Conservation (phyloP, 2,113 vertebrate species). For the Australoheros scitulus region DNA sequence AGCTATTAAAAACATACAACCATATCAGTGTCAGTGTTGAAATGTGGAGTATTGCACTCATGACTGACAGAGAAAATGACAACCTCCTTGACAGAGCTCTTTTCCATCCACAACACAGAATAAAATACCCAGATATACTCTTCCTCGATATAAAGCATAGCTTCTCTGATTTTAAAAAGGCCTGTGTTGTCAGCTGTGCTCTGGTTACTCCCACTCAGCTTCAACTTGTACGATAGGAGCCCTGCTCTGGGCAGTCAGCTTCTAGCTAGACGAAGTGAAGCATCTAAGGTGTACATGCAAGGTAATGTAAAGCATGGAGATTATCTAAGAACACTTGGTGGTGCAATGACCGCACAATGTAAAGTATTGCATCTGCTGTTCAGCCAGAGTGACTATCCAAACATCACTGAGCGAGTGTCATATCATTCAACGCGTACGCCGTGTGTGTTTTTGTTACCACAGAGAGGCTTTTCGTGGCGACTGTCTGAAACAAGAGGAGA, state of each 20-base stretch:
- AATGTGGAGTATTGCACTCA: conserved; percentile 54
- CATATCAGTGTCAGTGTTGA: conserved; percentile 46
- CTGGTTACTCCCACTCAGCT: conserved; percentile 30
- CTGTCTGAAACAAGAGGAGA: conserved; percentile 2
- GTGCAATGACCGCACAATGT: conserved; percentile 76
- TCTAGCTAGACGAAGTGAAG: conserved; percentile 53
- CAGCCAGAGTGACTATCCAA: conserved; percentile 70
- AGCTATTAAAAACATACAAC: conserved; percentile 39
- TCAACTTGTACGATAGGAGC: conserved; percentile 17
- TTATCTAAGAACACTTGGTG: conserved; percentile 81
- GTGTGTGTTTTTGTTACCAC: conserved; percentile 35
- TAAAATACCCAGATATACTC: conserved; percentile 37
- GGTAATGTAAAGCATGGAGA: conserved; percentile 65
- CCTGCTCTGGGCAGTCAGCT: conserved; percentile 30
- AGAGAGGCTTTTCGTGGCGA: conserved; percentile 35
- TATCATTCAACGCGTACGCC: conserved; percentile 51
- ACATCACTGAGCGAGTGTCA: conserved; percentile 40
- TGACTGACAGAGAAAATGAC: conserved; percentile 55
- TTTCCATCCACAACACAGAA: conserved; percentile 12
- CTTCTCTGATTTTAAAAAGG: conserved; percentile 39
- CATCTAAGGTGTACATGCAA: conserved; percentile 62
- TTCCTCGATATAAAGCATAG: conserved; percentile 14
- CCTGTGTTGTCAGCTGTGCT: conserved; percentile 46
- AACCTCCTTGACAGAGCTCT: conserved; percentile 41
- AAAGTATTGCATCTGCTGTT: conserved; percentile 79